Evolutionary conservation across 2,888 invertebrate genomes (phyloP), one percentile per base, ranked within the genome.

Genomic region (Mamestra brassicae): DNA sequence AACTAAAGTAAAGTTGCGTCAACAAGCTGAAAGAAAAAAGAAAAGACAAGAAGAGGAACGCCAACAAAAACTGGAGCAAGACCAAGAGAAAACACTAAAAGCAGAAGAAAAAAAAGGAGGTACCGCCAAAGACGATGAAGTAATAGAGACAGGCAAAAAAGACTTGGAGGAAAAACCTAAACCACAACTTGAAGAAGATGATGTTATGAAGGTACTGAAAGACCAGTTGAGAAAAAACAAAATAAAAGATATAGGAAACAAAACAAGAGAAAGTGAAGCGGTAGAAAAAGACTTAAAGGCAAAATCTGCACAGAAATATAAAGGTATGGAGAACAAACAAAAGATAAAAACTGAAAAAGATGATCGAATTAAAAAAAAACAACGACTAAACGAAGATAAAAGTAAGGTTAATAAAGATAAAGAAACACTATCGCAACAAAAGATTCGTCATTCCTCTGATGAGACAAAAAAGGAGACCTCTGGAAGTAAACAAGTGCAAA

Each of bases 1-100:
- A 63, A 91, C 90, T 8, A 85, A 89, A 85, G 89, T 92, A 74
- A 92, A 68, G 34, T 47, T 73, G 5, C 67, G 38, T 6, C 63
- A 34, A 58, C 50, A 62, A 74, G 74, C 61, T 47, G 69, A 74
- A 65, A 50, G 26, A n/a, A 50, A 67, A 54, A 58, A 60, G 10
- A 42, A 68, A 68, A 73, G 4, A 47, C 26, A 47, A 10, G 73
- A 64, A n/a, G 63, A 63, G 36, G 81, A 88, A 75, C 82, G 86
- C 70, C 78, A 38, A 82, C 80, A 68, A 50, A 80, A 66, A 68
- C 61, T 74, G 17, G 17, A 54, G 38, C 66, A 74, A 55, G 58
- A 63, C 42, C 76, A 70, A 74, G 81, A 70, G 67, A 69, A 81
- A 72, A 58, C 54, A 11, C n/a, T 47, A 66, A 63, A 71, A 69